These are phyloP conservation scores for Lissocephala sabroskyi DNA, from an alignment of 2,888 invertebrate species.

Conservation along the genomic window DNA sequence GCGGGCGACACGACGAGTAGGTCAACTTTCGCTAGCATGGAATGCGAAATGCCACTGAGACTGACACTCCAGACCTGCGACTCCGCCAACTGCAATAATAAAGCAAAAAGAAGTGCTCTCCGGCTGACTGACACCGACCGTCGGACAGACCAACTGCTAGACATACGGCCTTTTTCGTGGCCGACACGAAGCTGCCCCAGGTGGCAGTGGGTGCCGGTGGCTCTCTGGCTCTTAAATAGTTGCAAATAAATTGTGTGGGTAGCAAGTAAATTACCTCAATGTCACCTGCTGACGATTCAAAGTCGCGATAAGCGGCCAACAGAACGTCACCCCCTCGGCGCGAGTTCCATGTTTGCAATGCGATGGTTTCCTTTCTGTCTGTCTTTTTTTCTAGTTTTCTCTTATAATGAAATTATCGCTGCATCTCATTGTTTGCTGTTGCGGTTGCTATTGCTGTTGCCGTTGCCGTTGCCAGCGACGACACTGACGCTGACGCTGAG, in stretches of 20 bases:
- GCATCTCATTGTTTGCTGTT: constrained; percentile 54
- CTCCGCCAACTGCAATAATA: constrained; percentile 40
- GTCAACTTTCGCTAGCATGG: constrained; percentile 69
- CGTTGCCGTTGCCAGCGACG: too few species aligned
- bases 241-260: constrained; percentile 61
- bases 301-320: constrained; percentile 48
- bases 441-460: constrained; percentile 1
- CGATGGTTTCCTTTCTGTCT: constrained; percentile 8
- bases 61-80: constrained; percentile 8
- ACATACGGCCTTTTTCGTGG: constrained; percentile 44
- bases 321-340: constrained; percentile 21
- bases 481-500: neutral
- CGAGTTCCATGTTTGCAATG: constrained; percentile 19
- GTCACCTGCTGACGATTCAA: constrained; percentile 64
- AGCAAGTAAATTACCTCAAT: constrained; percentile 66
- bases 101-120: constrained; percentile 63
- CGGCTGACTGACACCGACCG: constrained; percentile 22
- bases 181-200: constrained; percentile 33
- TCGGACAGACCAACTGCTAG: constrained; percentile 53
- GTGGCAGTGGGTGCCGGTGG: constrained; percentile 8
- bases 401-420: constrained; percentile 61
- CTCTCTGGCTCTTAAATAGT: constrained; percentile 46
- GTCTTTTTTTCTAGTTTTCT: constrained; percentile 54
- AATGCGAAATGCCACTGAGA: constrained; percentile 56
- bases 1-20: constrained; percentile 59